A percentile compares a stretch with the other conserved stretches of the same genome.
Evolutionary conservation across 2,797 vertebrate species (phyloP).

Genomic region (Epinephelus malabaricus): DNA sequence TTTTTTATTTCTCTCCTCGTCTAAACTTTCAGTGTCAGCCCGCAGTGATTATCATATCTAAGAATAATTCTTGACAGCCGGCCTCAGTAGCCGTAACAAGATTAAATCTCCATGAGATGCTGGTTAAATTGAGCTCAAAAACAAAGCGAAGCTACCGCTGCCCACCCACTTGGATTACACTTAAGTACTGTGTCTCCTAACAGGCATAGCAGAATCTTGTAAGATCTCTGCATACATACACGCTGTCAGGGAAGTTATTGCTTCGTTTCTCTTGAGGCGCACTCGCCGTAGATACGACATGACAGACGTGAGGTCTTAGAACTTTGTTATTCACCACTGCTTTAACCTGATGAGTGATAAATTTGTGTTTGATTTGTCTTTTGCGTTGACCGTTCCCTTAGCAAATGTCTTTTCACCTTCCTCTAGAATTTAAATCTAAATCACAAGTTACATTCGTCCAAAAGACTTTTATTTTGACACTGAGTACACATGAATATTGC

Average conservation of each 20-base stretch:
- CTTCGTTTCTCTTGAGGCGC: slow-evolving; percentile 12
- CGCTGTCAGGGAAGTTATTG: slow-evolving; percentile 4
- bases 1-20: neutral
- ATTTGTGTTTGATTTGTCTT: slow-evolving; percentile 18
- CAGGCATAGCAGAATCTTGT: slow-evolving; percentile 27
- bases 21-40: slow-evolving; percentile 32
- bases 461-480: slow-evolving; percentile 44
- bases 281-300: slow-evolving; percentile 11
- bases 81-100: slow-evolving; percentile 48
- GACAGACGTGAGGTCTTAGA: neutral
- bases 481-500: slow-evolving; percentile 44
- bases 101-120: slow-evolving; percentile 59
- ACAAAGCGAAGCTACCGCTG: slow-evolving; percentile 35
- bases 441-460: slow-evolving; percentile 33
- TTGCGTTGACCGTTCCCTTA: slow-evolving; percentile 16
- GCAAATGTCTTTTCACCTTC: neutral
- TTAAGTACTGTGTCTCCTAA: slow-evolving; percentile 43
- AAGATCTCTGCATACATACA: slow-evolving; percentile 11
- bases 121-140: slow-evolving; percentile 48
- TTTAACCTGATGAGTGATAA: slow-evolving; percentile 10
- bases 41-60: slow-evolving; percentile 55
- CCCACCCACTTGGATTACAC: slow-evolving; percentile 42
- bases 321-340: slow-evolving; percentile 9
- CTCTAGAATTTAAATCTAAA: slow-evolving; percentile 37
- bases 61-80: slow-evolving; percentile 64